Conservation (phyloP, 2,113 vertebrate genomes). For the Choloepus hoffmanni region DNA sequence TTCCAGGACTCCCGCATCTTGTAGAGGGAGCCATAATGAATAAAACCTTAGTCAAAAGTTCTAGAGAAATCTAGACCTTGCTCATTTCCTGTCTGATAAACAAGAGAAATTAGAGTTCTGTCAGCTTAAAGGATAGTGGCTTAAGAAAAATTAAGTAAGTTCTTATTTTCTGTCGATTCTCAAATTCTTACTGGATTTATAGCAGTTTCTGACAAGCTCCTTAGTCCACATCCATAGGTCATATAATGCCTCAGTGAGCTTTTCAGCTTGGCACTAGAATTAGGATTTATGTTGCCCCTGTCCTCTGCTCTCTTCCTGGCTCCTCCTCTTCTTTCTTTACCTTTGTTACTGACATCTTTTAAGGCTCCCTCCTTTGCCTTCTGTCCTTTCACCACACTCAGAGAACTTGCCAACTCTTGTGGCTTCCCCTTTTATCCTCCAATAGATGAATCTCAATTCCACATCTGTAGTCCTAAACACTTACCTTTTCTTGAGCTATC, state of each 20-base stretch:
- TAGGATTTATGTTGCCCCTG: neutral
- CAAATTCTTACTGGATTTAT: neutral
- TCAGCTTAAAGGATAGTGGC: neutral
- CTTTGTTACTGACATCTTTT: neutral
- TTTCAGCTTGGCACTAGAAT: neutral
- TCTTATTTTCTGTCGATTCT: neutral
- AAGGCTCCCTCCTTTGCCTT: neutral
- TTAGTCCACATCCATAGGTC: neutral
- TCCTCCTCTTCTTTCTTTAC: neutral
- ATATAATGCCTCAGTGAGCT: neutral
- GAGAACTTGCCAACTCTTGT: neutral
- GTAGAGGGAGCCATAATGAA: neutral
- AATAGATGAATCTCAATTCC: conserved; percentile 15
- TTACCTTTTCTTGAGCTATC: neutral
- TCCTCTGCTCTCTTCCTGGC: neutral
- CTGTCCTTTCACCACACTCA: neutral
- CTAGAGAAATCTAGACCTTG: conserved; percentile 36
- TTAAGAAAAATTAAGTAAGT: conserved; percentile 26
- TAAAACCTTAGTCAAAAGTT: neutral
- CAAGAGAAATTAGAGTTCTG: neutral
- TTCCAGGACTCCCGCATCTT: neutral
- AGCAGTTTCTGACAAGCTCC: neutral
- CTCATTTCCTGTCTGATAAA: neutral
- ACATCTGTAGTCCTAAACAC: neutral
- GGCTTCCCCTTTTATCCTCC: neutral